Percentiles rank a stretch among this genome's conserved stretches.
phyloP scores from a whole-genome alignment of 2,888 invertebrate species.

The Tipula lateralis region DNA sequence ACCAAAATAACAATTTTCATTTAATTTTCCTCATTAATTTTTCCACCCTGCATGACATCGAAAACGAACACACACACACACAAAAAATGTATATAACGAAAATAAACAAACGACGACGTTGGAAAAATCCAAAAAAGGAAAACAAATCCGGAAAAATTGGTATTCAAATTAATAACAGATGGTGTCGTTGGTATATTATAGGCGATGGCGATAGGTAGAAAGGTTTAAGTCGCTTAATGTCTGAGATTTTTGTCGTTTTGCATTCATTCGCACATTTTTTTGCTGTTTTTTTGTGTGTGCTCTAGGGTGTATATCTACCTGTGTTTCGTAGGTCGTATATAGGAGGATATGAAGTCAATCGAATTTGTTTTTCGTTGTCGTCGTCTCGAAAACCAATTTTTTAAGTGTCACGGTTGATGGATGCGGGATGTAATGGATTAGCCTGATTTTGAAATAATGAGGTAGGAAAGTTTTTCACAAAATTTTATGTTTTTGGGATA shows the following conservation, averaged over 20 bases:
- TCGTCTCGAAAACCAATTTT: slow-evolving; percentile 1
- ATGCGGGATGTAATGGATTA: slow-evolving; percentile 11
- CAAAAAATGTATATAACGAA: neutral
- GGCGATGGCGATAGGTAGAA: neutral
- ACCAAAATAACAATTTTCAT: slow-evolving; percentile 3
- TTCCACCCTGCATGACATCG: neutral
- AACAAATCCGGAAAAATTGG: slow-evolving; percentile 14
- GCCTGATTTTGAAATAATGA: neutral
- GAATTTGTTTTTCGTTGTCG: neutral
- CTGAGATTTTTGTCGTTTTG: neutral
- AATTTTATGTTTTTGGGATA: neutral
- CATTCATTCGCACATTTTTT: neutral
- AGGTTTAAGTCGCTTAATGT: slow-evolving; percentile 11
- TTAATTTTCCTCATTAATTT: slow-evolving; percentile 19
- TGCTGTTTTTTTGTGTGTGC: neutral
- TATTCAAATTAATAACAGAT: slow-evolving; percentile 19
- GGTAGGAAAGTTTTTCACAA: neutral
- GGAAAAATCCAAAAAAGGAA: neutral
- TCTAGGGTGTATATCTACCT: neutral
- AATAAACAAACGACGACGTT: neutral
- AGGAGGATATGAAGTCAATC: neutral
- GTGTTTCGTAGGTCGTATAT: neutral
- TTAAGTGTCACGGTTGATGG: slow-evolving; percentile 12
- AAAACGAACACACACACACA: neutral
- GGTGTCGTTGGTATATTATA: neutral